Evolutionary conservation across 2,797 vertebrate species (phyloP).

Genomic region (Helicolenus hilgendorfi): DNA sequence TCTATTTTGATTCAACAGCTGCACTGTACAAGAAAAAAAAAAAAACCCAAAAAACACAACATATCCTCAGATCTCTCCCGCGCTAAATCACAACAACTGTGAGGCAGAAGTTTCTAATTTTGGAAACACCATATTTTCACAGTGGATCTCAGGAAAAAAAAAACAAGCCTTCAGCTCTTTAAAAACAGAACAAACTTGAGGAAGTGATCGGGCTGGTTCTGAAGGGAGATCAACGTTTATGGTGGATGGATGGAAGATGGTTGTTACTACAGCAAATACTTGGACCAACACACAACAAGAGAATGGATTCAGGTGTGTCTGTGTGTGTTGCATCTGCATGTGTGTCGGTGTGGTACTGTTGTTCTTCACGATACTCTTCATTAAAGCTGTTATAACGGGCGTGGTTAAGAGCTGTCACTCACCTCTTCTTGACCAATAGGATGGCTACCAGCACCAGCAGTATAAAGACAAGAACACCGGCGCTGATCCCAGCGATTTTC

Average conservation of each 20-base stretch:
- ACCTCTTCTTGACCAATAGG: slow-evolving; percentile 98
- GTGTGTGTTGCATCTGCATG: slow-evolving; percentile 36
- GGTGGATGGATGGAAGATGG: slow-evolving; percentile 85
- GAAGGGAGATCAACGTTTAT: slow-evolving; percentile 85
- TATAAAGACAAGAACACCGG: slow-evolving; percentile 97
- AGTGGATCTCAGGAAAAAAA: slow-evolving; percentile 10
- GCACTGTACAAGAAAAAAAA: neutral
- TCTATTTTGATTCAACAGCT: slow-evolving; percentile 18
- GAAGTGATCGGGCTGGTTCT: slow-evolving; percentile 61
- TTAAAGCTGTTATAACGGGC: neutral
- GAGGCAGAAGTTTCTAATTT: slow-evolving; percentile 13
- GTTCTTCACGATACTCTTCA: neutral
- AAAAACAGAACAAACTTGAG: slow-evolving; percentile 7
- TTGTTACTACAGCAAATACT: slow-evolving; percentile 63
- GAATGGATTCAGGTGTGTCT: slow-evolving; percentile 51
- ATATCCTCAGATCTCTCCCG: slow-evolving; percentile 22
- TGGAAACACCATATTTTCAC: neutral
- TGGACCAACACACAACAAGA: slow-evolving; percentile 72
- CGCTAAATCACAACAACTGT: slow-evolving; percentile 11
- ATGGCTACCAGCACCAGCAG: slow-evolving; percentile 97
- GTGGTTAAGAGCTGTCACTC: slow-evolving; percentile 71
- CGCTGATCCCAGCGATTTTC: slow-evolving; percentile 98
- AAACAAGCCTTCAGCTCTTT: slow-evolving; percentile 8
- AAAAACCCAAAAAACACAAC: neutral
- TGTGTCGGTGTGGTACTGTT: slow-evolving; percentile 7